Percentiles rank a stretch among this genome's conserved stretches.
These are phyloP conservation scores for Stomatorhinus ivindoensis DNA, from an alignment of 2,113 vertebrate genomes.

Conservation along the genomic window DNA sequence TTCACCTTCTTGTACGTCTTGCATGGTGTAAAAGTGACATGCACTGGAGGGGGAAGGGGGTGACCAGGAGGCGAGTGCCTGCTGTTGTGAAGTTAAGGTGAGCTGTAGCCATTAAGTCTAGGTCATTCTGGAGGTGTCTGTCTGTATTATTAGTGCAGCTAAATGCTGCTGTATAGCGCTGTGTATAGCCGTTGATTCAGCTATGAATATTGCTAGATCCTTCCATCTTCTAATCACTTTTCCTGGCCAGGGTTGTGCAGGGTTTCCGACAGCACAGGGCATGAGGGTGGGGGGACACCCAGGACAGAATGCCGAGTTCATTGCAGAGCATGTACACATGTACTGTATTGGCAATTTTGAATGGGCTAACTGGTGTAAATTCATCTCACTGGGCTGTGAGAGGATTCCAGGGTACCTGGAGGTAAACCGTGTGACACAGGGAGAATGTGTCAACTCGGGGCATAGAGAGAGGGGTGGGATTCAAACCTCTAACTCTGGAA, in stretches of 20 bases:
- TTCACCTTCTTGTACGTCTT: background rate
- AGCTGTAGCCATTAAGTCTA: background rate
- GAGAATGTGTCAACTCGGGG: background rate
- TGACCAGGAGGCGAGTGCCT: background rate
- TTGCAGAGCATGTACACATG: background rate
- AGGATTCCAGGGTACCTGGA: background rate
- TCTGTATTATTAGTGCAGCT: background rate
- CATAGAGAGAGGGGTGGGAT: background rate
- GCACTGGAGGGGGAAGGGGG: background rate
- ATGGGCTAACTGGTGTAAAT: background rate
- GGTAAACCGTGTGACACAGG: background rate
- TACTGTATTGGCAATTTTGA: background rate
- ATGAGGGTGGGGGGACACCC: background rate
- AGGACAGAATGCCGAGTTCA: background rate
- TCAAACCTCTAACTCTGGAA: background rate
- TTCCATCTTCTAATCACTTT: background rate
- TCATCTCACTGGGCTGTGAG: background rate
- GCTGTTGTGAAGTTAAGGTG: background rate
- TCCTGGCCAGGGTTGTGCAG: background rate
- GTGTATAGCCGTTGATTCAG: background rate
- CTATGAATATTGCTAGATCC: background rate
- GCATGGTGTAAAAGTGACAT: background rate
- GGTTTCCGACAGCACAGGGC: background rate
- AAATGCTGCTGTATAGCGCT: background rate
- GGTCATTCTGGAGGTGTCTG: background rate